Evolutionary conservation across 2,888 invertebrate species (phyloP).

Genomic region (Pharmacophagus antenor): DNA sequence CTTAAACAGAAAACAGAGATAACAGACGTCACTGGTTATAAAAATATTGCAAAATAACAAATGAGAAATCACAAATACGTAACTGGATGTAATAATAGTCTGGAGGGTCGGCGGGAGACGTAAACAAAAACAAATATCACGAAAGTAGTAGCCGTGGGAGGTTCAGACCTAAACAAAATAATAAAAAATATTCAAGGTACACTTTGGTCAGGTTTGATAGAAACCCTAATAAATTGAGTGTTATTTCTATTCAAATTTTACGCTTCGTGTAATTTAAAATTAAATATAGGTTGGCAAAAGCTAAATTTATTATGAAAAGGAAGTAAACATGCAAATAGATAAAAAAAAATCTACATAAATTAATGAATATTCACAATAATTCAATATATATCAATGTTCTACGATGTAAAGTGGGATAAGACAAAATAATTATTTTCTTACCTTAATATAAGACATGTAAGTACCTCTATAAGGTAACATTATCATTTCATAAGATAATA

Average conservation of each 20-base stretch:
- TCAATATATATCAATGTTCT: too few relatives aligned
- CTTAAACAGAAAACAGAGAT: not conserved
- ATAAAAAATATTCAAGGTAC: conserved; percentile 7
- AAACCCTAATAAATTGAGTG: not conserved
- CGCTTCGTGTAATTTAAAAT: too few relatives aligned
- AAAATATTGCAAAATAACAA: not conserved
- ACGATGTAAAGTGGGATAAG: too few relatives aligned
- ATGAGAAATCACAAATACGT: conserved; percentile 5
- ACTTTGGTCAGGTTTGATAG: not conserved
- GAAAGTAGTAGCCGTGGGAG: conserved; percentile 1
- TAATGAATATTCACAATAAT: too few relatives aligned
- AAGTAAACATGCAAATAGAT: too few relatives aligned
- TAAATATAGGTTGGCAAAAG: too few relatives aligned
- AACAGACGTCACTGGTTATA: not conserved
- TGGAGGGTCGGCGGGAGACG: conserved; percentile 18
- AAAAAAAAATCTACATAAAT: too few relatives aligned
- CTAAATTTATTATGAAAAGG: too few relatives aligned
- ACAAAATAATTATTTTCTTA: too few relatives aligned
- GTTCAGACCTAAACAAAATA: conserved; percentile 14
- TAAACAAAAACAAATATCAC: conserved; percentile 21
- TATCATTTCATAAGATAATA: too few relatives aligned
- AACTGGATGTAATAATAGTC: conserved; percentile 16
- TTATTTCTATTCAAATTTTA: not conserved
- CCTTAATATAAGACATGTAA: too few relatives aligned
- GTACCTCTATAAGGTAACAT: too few relatives aligned